Base-by-base conservation (phyloP, 2,888 invertebrate genomes). In the Pterobdella sp. region DNA sequence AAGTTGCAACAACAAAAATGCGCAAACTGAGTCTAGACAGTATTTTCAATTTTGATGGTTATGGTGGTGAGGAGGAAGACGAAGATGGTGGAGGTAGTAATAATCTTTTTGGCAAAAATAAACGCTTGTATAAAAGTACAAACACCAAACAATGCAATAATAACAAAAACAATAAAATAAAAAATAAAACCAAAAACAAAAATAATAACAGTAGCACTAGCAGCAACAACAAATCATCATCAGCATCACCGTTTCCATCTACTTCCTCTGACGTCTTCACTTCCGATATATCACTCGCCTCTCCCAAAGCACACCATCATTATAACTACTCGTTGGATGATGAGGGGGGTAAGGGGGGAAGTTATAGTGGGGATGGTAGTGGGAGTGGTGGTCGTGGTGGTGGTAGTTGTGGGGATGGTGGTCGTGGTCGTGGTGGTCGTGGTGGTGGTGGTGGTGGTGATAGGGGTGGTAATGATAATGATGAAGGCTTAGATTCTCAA, bases 371-470 rank as follows among this genome's bases (percentile, higher is more conserved):
- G 4, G 7, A 22, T n/a, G 18, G n/a, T 26, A 56, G 10, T 18
- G 60, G 4, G 4, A 3, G 60, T 49, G 37, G 4, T 26, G 42
- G 31, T 26, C 42, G 31, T 68, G 68, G 31, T 26, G 3, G 31
- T 29, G 37, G 26, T 18, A 42, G 42, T 1, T n/a, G 31, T 1
- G 42, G 2, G 2, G 70, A 70, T 3, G 56, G 60, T 31, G 34
- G 60, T 1, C 32, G 60, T n/a, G 34, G 34, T 56, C 32, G 29
- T 3, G 29, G 29, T 52, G 29, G 29, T 52, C 34, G 2, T 56
- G 52, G 10, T 1, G 60, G 60, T 29, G 32, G 60, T 34, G 56
- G 22, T 70, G 52, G 34, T 31, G 52, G 31, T n/a, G 70, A 70
- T 68, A 31, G 3, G n/a, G 34, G 26, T 34, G 66, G 32, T 35